Evolutionary conservation across 2,113 vertebrate species (phyloP).

Genomic region (Oreotrochilus melanogaster): DNA sequence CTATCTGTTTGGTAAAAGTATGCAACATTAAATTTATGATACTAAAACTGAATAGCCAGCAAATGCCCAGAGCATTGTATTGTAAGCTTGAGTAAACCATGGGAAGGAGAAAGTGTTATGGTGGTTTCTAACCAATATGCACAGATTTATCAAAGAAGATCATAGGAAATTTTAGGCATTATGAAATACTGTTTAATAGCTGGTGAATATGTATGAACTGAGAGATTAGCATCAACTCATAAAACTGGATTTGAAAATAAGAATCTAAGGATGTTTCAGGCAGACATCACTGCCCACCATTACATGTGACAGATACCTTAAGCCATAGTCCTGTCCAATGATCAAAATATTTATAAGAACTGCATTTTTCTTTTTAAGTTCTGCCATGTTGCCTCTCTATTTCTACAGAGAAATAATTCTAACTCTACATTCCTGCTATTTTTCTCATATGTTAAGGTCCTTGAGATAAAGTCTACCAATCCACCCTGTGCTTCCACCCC

Average conservation of each 20-base stretch:
- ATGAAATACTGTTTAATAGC: background rate
- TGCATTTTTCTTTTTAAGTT: background rate
- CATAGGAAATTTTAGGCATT: background rate
- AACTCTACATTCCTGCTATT: background rate
- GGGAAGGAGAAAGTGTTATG: background rate
- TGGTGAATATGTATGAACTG: background rate
- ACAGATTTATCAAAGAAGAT: background rate
- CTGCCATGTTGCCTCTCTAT: background rate
- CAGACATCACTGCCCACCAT: background rate
- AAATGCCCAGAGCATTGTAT: background rate
- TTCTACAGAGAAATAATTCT: background rate
- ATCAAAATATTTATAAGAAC: background rate
- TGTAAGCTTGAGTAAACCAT: background rate
- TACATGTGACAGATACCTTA: background rate
- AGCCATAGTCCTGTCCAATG: background rate
- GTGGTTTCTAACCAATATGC: background rate
- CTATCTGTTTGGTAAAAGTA: slow-evolving; percentile 1
- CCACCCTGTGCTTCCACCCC: background rate
- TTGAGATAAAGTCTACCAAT: background rate
- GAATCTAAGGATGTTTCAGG: background rate
- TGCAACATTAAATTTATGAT: background rate
- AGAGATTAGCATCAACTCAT: background rate
- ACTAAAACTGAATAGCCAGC: background rate
- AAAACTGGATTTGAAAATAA: background rate
- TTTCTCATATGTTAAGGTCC: background rate